A percentile compares a stretch with the other conserved stretches of the same genome.
phyloP scores from a whole-genome alignment of 2,797 vertebrate species.

The Haliaeetus vocifer region DNA sequence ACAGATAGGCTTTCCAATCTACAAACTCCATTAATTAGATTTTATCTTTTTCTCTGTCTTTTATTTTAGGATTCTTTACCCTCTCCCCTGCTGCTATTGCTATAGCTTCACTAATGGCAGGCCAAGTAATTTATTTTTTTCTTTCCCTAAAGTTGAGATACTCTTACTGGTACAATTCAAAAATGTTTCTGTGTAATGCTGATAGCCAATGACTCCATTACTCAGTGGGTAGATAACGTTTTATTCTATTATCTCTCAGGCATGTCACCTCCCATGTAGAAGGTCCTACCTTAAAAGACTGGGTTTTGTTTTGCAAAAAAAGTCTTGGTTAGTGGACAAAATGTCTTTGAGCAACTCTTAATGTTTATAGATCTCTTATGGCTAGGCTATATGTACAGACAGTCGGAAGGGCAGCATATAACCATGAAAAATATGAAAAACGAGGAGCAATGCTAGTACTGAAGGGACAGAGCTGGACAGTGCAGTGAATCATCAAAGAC shows the following conservation, averaged over 20 bases:
- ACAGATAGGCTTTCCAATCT: neutral
- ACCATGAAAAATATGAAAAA: neutral
- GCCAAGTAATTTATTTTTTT: neutral
- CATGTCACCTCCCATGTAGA: neutral
- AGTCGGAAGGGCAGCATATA: neutral
- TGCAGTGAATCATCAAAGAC: neutral
- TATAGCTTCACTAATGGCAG: conserved; percentile 26
- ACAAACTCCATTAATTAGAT: conserved; percentile 56
- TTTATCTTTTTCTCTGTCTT: conserved; percentile 29
- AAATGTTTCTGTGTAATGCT: neutral
- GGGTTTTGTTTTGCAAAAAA: neutral
- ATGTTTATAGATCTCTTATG: neutral
- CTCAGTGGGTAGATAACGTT: neutral
- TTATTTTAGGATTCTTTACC: conserved; percentile 14
- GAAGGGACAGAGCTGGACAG: neutral
- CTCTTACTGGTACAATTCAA: neutral
- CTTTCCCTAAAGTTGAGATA: neutral
- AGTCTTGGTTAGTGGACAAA: neutral
- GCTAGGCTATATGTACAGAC: neutral
- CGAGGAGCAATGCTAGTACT: accelerated
- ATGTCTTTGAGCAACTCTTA: neutral
- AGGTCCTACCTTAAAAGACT: neutral
- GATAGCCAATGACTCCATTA: neutral
- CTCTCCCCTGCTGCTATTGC: conserved; percentile 18
- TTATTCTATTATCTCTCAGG: neutral